phyloP scores from a whole-genome alignment of 1,140 invertebrate species.

The Ostrea edulis region DNA sequence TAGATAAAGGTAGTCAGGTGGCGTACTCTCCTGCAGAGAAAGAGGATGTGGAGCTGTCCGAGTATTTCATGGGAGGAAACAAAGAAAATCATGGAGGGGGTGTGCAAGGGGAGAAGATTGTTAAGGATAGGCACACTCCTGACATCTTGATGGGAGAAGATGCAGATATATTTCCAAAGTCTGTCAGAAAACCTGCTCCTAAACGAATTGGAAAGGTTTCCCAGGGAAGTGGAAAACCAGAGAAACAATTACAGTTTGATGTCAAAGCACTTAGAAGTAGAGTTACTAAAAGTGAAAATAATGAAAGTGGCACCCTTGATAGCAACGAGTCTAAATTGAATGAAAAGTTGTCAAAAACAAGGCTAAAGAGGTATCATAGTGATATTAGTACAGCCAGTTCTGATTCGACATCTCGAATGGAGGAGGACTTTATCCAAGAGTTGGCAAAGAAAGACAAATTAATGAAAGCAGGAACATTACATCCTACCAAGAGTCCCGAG shows the following conservation, averaged over 20 bases:
- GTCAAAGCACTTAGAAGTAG: constrained; percentile 19
- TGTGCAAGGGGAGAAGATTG: not conserved
- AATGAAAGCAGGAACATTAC: not conserved
- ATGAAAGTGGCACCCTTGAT: not conserved
- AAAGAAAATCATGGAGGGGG: not conserved
- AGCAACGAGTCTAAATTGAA: not conserved
- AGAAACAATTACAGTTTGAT: constrained; percentile 23
- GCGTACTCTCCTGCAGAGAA: not conserved
- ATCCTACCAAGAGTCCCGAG: not conserved
- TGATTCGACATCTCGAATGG: constrained; percentile 14
- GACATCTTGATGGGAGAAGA: not conserved
- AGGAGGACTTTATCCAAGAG: constrained; percentile 17
- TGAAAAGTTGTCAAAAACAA: not conserved
- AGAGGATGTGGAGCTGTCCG: not conserved
- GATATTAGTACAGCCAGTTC: constrained; percentile 13
- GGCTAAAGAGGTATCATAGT: not conserved
- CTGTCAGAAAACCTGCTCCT: not conserved
- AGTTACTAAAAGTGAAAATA: not conserved
- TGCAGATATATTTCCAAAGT: not conserved
- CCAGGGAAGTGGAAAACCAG: not conserved
- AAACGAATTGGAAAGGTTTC: not conserved
- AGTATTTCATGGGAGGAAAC: not conserved
- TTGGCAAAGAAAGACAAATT: not conserved
- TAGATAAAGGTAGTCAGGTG: not conserved
- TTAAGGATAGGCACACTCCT: not conserved